phyloP scores from a whole-genome alignment of 2,888 invertebrate genomes.

The Gortyna flavago region DNA sequence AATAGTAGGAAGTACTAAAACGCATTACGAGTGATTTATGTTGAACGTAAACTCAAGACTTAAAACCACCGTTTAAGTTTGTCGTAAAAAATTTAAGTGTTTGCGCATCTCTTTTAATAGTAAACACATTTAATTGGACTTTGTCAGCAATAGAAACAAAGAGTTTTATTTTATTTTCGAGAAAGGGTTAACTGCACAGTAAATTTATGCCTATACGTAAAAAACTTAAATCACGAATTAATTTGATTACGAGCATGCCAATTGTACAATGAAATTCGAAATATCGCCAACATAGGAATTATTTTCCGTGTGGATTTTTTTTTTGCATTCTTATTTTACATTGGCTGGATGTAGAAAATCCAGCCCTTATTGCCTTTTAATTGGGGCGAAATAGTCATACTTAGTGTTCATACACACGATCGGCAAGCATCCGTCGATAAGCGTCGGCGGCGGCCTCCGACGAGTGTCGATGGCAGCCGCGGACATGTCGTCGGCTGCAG shows the following conservation, averaged over 20 bases:
- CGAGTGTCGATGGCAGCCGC: too few species aligned
- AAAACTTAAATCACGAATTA: neutral
- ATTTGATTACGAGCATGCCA: neutral
- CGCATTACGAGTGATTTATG: slow-evolving; percentile 30
- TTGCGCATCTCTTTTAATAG: slow-evolving; percentile 14
- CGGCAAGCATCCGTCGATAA: too few species aligned
- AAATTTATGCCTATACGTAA: neutral
- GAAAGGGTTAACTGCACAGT: neutral
- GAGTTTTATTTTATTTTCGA: neutral
- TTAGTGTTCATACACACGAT: too few species aligned
- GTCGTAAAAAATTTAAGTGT: slow-evolving; percentile 36
- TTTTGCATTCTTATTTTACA: neutral
- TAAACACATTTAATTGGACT: neutral
- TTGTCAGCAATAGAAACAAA: neutral
- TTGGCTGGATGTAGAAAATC: neutral
- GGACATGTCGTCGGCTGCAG: too few species aligned
- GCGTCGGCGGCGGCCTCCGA: too few species aligned
- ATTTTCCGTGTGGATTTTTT: neutral
- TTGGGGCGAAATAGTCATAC: neutral
- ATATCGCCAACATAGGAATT: neutral
- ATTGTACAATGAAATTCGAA: neutral
- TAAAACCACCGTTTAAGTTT: slow-evolving; percentile 24
- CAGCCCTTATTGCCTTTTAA: neutral
- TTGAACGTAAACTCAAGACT: slow-evolving; percentile 31
- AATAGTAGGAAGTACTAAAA: slow-evolving; percentile 9